These are phyloP conservation scores for Calameuta idolon DNA, from an alignment of 2,888 invertebrate genomes.

Conservation along the genomic window DNA sequence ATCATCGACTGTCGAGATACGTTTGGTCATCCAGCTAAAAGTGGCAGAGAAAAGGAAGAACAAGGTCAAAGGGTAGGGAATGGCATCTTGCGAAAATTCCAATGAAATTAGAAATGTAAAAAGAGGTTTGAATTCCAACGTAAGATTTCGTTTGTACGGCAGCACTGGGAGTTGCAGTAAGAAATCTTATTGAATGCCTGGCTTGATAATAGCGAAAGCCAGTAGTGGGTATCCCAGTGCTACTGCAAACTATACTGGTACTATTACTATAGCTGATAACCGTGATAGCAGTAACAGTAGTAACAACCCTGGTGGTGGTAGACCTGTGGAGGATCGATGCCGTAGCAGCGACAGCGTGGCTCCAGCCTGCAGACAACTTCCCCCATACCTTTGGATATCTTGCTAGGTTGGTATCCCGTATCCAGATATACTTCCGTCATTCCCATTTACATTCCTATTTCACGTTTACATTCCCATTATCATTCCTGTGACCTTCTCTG, in stretches of 20 bases:
- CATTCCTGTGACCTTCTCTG: slow-evolving; percentile 39
- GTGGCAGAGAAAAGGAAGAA: background rate
- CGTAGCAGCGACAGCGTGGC: slow-evolving; percentile 60
- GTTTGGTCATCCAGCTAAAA: background rate
- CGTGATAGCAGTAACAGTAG: background rate
- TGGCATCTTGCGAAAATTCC: background rate
- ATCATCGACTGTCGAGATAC: background rate
- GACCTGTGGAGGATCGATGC: slow-evolving; percentile 40
- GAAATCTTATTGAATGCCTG: background rate
- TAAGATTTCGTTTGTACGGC: background rate
- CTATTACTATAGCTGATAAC: background rate
- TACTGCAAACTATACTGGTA: background rate
- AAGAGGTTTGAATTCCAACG: background rate
- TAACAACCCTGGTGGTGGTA: background rate
- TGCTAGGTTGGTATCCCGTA: slow-evolving; percentile 2
- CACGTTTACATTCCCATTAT: slow-evolving; percentile 39
- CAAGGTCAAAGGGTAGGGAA: background rate
- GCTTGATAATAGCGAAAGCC: background rate
- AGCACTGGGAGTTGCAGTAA: background rate
- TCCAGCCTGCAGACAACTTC: slow-evolving; percentile 48
- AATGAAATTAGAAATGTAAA: background rate
- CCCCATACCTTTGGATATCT: slow-evolving; percentile 13
- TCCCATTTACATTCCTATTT: background rate
- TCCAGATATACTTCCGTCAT: background rate
- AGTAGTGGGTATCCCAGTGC: background rate